Conservation (phyloP, 1,140 invertebrate genomes). For the Mizuhopecten yessoensis region DNA sequence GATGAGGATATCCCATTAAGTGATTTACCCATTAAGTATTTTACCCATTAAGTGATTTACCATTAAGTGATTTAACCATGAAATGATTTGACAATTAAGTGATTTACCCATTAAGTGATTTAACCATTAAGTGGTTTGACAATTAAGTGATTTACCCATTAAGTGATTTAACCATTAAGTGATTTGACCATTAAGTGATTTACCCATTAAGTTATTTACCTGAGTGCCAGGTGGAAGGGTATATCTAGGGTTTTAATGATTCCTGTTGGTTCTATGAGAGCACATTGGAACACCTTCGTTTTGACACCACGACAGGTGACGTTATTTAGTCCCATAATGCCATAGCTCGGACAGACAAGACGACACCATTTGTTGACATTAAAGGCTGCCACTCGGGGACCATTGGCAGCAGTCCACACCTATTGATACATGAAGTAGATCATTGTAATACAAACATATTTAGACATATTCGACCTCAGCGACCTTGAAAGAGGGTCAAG, state of each 20-base stretch:
- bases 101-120: too few relatives aligned
- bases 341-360: slow-evolving; percentile 88
- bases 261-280: slow-evolving; percentile 93
- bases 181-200: too few relatives aligned
- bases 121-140: too few relatives aligned
- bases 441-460: not conserved
- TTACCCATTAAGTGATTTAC: too few relatives aligned
- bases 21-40: too few relatives aligned
- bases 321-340: slow-evolving; percentile 89
- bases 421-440: slow-evolving; percentile 55
- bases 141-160: too few relatives aligned
- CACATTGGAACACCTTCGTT: slow-evolving; percentile 88
- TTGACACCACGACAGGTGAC: slow-evolving; percentile 81
- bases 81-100: too few relatives aligned
- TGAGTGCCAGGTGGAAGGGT: slow-evolving; percentile 92
- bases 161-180: too few relatives aligned
- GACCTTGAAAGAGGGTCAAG: too few relatives aligned
- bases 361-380: slow-evolving; percentile 90
- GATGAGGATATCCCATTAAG: too few relatives aligned
- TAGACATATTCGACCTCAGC: too few relatives aligned
- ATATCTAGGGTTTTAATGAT: slow-evolving; percentile 91
- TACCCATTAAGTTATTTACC: slow-evolving; percentile 65
- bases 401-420: slow-evolving; percentile 91
- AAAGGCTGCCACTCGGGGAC: slow-evolving; percentile 94
- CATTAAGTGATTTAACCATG: too few relatives aligned